Evolutionary conservation across 2,113 vertebrate species (phyloP).

Genomic region (Mionectes macconnelli): DNA sequence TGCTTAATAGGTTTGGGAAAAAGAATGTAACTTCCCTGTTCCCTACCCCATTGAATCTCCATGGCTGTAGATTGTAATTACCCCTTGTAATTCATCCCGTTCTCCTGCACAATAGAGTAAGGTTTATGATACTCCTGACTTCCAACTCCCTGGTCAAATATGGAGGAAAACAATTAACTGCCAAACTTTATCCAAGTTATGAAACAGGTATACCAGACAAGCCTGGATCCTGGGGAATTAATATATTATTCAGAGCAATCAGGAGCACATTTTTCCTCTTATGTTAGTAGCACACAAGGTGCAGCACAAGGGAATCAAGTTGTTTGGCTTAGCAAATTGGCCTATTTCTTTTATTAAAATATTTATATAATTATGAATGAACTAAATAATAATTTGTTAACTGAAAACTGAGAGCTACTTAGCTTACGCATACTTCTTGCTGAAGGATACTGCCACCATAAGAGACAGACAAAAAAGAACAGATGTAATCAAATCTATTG

Average conservation of each 20-base stretch:
- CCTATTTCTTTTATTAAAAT: not conserved
- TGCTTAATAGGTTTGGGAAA: not conserved
- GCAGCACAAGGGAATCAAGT: not conserved
- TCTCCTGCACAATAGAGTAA: not conserved
- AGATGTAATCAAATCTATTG: not conserved
- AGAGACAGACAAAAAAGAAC: not conserved
- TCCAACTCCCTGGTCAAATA: not conserved
- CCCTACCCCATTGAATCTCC: not conserved
- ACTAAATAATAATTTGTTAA: not conserved
- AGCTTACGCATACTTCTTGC: not conserved
- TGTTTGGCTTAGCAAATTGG: not conserved
- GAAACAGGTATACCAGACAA: not conserved
- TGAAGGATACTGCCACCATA: not conserved
- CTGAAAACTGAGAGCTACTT: not conserved
- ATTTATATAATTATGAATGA: not conserved
- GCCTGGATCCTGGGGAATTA: not conserved
- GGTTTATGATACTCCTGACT: not conserved
- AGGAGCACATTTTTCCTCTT: not conserved
- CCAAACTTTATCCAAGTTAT: not conserved
- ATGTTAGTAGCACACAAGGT: not conserved
- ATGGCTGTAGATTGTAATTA: no score
- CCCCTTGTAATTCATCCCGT: not conserved
- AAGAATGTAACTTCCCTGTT: not conserved
- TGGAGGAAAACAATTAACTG: not conserved
- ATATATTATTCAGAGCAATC: not conserved